phyloP scores from a whole-genome alignment of 2,888 invertebrate species.

The Tenodera sinensis region DNA sequence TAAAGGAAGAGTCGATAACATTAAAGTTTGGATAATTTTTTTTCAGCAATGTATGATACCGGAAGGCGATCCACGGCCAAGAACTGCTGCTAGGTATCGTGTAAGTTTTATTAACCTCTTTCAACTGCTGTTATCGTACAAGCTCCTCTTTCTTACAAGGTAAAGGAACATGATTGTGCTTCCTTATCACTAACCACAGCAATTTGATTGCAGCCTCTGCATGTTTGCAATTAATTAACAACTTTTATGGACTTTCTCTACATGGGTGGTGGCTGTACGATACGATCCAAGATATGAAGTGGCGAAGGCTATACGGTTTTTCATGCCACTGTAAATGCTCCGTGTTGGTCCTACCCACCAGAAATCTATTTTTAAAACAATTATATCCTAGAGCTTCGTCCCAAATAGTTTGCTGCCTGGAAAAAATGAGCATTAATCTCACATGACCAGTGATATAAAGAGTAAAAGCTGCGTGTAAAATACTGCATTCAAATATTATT shows the following conservation, averaged over 20 bases:
- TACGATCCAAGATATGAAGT: not conserved
- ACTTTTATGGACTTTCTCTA: not conserved
- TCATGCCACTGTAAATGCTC: not conserved
- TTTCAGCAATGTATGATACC: not conserved
- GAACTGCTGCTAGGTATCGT: not conserved
- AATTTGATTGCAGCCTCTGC: not conserved
- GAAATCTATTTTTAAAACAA: too few relatives aligned
- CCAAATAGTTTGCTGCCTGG: too few relatives aligned
- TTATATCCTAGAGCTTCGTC: too few relatives aligned
- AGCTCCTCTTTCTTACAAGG: not conserved
- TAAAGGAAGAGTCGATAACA: too few relatives aligned
- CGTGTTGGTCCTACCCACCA: not conserved
- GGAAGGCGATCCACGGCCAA: not conserved
- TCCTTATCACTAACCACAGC: not conserved
- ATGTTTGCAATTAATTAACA: not conserved
- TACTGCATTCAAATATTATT: too few relatives aligned
- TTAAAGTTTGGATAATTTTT: too few relatives aligned
- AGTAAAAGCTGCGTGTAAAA: too few relatives aligned
- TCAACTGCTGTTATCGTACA: not conserved
- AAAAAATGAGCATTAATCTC: too few relatives aligned
- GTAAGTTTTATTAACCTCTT: not conserved
- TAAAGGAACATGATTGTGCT: not conserved
- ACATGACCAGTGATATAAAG: too few relatives aligned
- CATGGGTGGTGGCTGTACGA: not conserved
- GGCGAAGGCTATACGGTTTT: not conserved